These are phyloP conservation scores for Hippopotamus amphibius DNA, from an alignment of 2,113 vertebrate species.

Conservation along the genomic window DNA sequence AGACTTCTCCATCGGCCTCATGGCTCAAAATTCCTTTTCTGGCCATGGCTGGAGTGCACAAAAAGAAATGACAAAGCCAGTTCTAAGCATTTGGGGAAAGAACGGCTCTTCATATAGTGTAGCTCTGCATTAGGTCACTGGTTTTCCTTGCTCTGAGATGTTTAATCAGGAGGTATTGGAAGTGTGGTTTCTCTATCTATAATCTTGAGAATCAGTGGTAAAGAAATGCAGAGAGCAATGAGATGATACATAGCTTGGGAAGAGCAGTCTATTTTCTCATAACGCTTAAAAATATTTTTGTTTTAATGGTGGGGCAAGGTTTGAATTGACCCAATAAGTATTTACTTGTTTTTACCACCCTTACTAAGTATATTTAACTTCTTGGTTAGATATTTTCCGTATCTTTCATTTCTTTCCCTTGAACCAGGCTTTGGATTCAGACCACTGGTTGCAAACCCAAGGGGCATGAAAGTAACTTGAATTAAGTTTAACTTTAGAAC, in stretches of 20 bases:
- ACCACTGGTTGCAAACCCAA: not conserved
- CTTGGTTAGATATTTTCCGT: slow-evolving; percentile 35
- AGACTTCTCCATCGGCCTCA: slow-evolving; percentile 60
- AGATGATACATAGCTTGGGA: slow-evolving; percentile 9
- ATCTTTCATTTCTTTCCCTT: slow-evolving; percentile 18
- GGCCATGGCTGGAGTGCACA: not conserved
- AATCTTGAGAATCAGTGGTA: not conserved
- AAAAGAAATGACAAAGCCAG: slow-evolving; percentile 53
- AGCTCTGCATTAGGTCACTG: not conserved
- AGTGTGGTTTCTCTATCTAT: not conserved
- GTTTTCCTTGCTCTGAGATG: slow-evolving; percentile 9
- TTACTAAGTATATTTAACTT: slow-evolving; percentile 48
- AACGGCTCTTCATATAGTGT: not conserved
- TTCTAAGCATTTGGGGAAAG: not conserved
- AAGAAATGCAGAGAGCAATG: not conserved
- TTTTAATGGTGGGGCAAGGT: slow-evolving; percentile 46
- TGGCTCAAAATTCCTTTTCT: slow-evolving; percentile 25
- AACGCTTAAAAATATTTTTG: slow-evolving; percentile 58
- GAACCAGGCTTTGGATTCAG: slow-evolving; percentile 44
- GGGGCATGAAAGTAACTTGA: slow-evolving; percentile 47
- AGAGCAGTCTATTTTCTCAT: slow-evolving; percentile 39
- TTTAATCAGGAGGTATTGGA: slow-evolving; percentile 16
- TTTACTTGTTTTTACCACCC: slow-evolving; percentile 30
- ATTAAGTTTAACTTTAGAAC: slow-evolving; percentile 64
- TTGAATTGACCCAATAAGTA: slow-evolving; percentile 60